Conservation (phyloP, 2,797 vertebrate species). For the Enteromius radiatus region DNA sequence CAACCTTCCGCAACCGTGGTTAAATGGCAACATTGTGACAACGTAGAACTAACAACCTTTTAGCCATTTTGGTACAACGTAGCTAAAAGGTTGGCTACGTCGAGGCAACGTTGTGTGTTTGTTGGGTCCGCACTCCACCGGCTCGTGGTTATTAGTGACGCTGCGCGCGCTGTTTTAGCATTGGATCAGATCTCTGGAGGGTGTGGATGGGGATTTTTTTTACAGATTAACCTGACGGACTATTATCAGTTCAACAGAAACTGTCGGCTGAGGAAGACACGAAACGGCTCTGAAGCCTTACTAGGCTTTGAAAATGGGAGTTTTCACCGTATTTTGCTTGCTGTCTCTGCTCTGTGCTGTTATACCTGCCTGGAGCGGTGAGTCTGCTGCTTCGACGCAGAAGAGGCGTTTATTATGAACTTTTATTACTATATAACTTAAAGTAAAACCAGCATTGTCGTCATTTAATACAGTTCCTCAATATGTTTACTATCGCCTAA, state of each 20-base stretch:
- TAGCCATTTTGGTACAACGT: too few species aligned
- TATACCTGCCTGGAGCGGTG: constrained; percentile 22
- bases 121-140: background rate
- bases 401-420: background rate
- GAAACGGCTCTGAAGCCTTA: background rate
- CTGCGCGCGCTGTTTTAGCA: background rate
- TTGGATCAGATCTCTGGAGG: background rate
- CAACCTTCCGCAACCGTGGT: too few species aligned
- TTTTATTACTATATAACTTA: background rate
- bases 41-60: too few species aligned
- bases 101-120: too few species aligned
- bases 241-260: background rate
- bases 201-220: background rate
- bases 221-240: background rate
- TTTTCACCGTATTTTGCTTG: background rate
- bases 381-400: background rate
- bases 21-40: too few species aligned
- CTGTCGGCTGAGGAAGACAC: background rate
- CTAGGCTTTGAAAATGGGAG: background rate
- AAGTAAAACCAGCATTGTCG: background rate
- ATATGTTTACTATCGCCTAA: background rate
- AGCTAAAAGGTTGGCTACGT: too few species aligned
- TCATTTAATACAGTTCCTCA: background rate
- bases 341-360: background rate
- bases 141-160: background rate